A percentile compares a stretch with the other conserved stretches of the same genome.
Conservation (phyloP, 2,113 vertebrate species). For the Montifringilla adamsi region DNA sequence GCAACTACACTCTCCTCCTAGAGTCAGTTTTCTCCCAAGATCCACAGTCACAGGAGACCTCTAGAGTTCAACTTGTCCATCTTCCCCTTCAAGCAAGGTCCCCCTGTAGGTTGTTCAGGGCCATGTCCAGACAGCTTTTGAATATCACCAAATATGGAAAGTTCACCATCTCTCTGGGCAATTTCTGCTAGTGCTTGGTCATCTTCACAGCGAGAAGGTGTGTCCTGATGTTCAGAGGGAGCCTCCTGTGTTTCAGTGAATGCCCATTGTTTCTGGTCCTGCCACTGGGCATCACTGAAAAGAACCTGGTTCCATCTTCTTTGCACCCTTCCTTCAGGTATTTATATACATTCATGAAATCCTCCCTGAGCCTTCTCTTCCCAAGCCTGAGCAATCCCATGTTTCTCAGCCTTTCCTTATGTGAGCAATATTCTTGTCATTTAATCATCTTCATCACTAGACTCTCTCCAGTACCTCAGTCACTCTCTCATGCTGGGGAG, state of each 20-base stretch:
- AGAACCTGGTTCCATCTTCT: not conserved
- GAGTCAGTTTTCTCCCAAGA: not conserved
- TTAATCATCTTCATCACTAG: not conserved
- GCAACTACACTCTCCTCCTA: not conserved
- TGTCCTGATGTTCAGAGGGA: not conserved
- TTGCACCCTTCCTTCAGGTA: not conserved
- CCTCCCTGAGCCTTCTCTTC: not conserved
- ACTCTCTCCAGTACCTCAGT: not conserved
- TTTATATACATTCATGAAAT: not conserved
- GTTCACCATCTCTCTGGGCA: not conserved
- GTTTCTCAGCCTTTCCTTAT: not conserved
- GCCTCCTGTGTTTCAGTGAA: not conserved
- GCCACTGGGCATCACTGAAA: not conserved
- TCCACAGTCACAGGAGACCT: not conserved
- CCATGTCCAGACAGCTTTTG: not conserved
- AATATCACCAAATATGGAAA: not conserved
- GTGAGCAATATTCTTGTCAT: not conserved
- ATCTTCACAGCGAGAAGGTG: not conserved
- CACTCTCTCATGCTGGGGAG: not conserved
- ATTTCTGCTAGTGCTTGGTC: not conserved
- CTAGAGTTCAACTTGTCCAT: not conserved
- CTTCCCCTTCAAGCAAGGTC: accelerated
- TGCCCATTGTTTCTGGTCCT: not conserved
- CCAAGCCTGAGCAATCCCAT: not conserved
- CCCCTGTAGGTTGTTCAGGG: not conserved